These are phyloP conservation scores for Saccopteryx leptura DNA, from an alignment of 2,113 vertebrate species.

Conservation along the genomic window DNA sequence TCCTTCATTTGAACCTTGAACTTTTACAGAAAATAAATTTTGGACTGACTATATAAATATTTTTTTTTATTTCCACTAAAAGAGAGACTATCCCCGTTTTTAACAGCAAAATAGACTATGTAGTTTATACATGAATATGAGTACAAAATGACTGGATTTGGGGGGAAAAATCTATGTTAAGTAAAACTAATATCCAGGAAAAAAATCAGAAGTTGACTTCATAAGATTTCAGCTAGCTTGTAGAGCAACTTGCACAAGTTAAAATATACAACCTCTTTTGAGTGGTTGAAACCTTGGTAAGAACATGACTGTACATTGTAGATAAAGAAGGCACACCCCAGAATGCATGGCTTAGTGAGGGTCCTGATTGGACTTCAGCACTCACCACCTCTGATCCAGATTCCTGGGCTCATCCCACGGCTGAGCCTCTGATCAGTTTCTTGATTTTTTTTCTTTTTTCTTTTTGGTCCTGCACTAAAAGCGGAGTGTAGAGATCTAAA, in stretches of 20 bases:
- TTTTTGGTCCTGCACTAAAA: neutral
- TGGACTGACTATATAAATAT: neutral
- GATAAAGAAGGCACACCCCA: neutral
- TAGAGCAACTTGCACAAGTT: neutral
- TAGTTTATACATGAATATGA: neutral
- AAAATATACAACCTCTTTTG: neutral
- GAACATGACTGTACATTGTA: neutral
- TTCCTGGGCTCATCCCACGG: neutral
- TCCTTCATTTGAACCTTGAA: slow-evolving; percentile 49
- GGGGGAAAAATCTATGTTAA: neutral
- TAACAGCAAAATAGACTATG: neutral
- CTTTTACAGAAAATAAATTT: slow-evolving; percentile 53
- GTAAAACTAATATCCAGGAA: neutral
- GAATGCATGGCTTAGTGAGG: neutral
- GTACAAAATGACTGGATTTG: neutral
- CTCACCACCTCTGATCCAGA: neutral
- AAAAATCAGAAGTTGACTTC: neutral
- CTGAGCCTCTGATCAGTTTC: neutral
- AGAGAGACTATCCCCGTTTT: neutral
- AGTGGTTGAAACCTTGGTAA: neutral
- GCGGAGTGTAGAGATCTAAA: neutral
- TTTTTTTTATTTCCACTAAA: slow-evolving; percentile 49
- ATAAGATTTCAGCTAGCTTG: neutral
- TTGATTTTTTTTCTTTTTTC: neutral
- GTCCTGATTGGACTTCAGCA: neutral